A percentile compares a stretch with the other conserved stretches of the same genome.
These are phyloP conservation scores for Chionis minor DNA, from an alignment of 2,113 vertebrate genomes.

Conservation along the genomic window DNA sequence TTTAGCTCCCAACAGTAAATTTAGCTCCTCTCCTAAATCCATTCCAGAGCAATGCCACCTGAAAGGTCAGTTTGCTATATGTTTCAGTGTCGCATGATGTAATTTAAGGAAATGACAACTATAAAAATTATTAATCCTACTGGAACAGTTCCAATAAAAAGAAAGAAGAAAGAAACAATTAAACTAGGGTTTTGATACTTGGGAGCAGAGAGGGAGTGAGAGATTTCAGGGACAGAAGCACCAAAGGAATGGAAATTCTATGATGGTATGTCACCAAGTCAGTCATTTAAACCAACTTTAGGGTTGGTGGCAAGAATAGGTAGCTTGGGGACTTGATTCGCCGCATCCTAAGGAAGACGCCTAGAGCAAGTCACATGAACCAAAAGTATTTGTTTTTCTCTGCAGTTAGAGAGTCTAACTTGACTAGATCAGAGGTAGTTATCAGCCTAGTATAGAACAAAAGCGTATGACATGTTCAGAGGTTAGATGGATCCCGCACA, in stretches of 20 bases:
- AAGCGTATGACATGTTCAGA: background rate
- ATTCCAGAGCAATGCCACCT: background rate
- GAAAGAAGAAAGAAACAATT: background rate
- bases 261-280: background rate
- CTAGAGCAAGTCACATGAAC: background rate
- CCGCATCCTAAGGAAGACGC: background rate
- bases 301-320: background rate
- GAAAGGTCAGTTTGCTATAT: background rate
- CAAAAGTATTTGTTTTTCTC: background rate
- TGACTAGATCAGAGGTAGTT: background rate
- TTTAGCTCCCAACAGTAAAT: background rate
- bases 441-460: background rate
- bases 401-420: background rate
- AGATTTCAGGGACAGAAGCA: background rate
- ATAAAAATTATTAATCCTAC: background rate
- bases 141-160: background rate
- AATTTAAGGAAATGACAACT: background rate
- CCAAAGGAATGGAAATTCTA: background rate
- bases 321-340: background rate
- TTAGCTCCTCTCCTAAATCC: background rate
- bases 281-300: background rate
- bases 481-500: background rate
- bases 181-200: background rate
- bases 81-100: background rate
- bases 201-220: background rate